Conservation (phyloP, 2,113 vertebrate genomes). For the Stegastes partitus region DNA sequence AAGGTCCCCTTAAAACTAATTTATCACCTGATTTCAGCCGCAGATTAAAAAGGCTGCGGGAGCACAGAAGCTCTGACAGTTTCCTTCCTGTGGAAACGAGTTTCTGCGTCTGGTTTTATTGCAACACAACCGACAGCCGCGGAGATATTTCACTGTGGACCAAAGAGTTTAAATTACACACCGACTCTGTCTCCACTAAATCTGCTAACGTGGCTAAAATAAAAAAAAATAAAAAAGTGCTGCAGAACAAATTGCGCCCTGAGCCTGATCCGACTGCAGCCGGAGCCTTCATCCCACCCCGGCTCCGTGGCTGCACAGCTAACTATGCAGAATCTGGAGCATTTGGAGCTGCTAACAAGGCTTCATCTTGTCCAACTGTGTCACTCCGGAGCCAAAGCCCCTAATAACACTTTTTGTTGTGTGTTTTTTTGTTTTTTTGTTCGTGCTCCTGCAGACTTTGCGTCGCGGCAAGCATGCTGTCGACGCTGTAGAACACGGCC, state of each 20-base stretch:
- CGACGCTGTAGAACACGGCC: slow-evolving; percentile 60
- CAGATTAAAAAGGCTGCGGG: no score
- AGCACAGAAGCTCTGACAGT: no score
- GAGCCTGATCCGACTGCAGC: slow-evolving; percentile 4
- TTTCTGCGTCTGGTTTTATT: neutral
- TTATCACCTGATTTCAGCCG: no score
- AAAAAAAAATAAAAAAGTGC: neutral
- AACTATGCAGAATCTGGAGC: slow-evolving; percentile 39
- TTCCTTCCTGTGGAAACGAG: no score
- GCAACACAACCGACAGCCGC: neutral
- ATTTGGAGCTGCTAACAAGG: slow-evolving; percentile 48
- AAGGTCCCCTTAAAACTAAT: no score
- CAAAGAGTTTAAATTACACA: no score
- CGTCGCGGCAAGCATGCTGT: slow-evolving; percentile 38
- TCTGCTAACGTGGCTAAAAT: neutral
- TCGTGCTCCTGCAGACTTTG: slow-evolving; percentile 39
- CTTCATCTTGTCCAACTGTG: slow-evolving; percentile 47
- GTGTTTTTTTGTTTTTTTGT: slow-evolving; percentile 16
- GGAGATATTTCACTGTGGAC: neutral
- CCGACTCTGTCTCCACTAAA: neutral
- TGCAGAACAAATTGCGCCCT: neutral
- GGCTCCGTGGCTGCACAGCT: slow-evolving; percentile 3
- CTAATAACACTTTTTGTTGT: slow-evolving; percentile 49
- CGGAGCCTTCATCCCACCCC: neutral
- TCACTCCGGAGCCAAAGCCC: slow-evolving; percentile 33